These are phyloP conservation scores for Pteropus rufus DNA, from an alignment of 2,797 vertebrate genomes.

Conservation along the genomic window DNA sequence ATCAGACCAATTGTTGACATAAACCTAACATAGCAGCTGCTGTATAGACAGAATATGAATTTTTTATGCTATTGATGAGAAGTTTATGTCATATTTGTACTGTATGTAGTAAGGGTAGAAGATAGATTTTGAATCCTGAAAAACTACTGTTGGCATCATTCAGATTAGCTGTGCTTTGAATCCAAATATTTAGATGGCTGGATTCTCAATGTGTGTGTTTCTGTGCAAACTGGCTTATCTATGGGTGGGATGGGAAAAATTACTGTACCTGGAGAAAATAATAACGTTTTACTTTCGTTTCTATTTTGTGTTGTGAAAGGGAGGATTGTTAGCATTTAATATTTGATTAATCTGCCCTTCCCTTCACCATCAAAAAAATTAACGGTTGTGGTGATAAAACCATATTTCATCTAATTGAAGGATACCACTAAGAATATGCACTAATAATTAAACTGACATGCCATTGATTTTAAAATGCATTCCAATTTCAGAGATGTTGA, in stretches of 20 bases:
- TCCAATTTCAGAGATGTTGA: conserved; percentile 12
- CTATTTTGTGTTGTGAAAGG: conserved; percentile 13
- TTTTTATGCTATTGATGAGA: conserved; percentile 81
- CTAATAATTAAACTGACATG: conserved; percentile 9
- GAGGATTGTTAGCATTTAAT: background rate
- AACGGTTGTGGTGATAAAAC: background rate
- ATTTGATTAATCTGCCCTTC: conserved; percentile 28
- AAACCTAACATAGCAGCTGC: conserved; percentile 78
- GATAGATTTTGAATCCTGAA: conserved; percentile 70
- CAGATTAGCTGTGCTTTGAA: conserved; percentile 39
- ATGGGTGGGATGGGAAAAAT: background rate
- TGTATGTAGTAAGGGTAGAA: conserved; percentile 63
- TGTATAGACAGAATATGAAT: conserved; percentile 78
- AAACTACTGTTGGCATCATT: conserved; percentile 46
- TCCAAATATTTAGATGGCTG: background rate
- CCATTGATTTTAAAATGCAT: background rate
- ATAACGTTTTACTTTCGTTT: background rate
- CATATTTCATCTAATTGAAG: conserved; percentile 23
- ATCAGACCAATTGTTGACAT: conserved; percentile 78
- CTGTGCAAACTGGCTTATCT: background rate
- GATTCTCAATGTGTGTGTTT: background rate
- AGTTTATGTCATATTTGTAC: conserved; percentile 79
- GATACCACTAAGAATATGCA: conserved; percentile 14
- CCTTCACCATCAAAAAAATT: conserved; percentile 30
- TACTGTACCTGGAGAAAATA: background rate